Conservation (phyloP, 1,140 invertebrate genomes). For the Nasonia longicornis region DNA sequence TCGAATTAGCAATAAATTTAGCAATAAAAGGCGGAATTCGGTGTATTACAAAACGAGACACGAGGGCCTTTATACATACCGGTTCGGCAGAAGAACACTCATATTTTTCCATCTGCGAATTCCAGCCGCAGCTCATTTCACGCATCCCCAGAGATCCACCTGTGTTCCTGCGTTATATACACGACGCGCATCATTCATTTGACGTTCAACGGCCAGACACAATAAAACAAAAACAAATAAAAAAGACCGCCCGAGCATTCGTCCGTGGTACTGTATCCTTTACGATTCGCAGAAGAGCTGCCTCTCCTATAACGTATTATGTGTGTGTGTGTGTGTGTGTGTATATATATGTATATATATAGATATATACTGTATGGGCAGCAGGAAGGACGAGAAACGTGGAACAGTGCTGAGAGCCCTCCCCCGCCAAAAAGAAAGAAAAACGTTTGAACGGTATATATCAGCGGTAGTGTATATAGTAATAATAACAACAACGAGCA, state of each 20-base stretch:
- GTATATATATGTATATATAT: too few relatives aligned
- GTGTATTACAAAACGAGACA: not conserved
- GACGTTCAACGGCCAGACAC: not conserved
- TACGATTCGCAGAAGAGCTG: conserved; percentile 20
- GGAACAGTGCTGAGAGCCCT: too few relatives aligned
- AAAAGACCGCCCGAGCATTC: not conserved
- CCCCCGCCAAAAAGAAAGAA: too few relatives aligned
- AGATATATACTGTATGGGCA: too few relatives aligned
- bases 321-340: too few relatives aligned
- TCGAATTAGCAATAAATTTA: too few relatives aligned
- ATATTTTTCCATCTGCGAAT: not conserved
- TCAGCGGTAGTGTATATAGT: too few relatives aligned
- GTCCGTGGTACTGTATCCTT: conserved; percentile 5
- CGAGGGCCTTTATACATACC: not conserved
- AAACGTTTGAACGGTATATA: too few relatives aligned
- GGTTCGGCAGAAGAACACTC: not conserved
- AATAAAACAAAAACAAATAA: conserved; percentile 7
- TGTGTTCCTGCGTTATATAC: too few relatives aligned
- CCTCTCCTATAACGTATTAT: not conserved
- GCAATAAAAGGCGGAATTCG: not conserved
- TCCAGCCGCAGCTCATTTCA: not conserved
- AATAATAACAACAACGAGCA: not conserved
- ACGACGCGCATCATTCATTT: conserved; percentile 26
- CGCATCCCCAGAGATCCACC: not conserved
- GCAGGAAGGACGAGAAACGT: too few relatives aligned